A percentile compares a stretch with the other conserved stretches of the same genome.
Conservation (phyloP, 1,140 invertebrate genomes). For the Leptopilina boulardi region DNA sequence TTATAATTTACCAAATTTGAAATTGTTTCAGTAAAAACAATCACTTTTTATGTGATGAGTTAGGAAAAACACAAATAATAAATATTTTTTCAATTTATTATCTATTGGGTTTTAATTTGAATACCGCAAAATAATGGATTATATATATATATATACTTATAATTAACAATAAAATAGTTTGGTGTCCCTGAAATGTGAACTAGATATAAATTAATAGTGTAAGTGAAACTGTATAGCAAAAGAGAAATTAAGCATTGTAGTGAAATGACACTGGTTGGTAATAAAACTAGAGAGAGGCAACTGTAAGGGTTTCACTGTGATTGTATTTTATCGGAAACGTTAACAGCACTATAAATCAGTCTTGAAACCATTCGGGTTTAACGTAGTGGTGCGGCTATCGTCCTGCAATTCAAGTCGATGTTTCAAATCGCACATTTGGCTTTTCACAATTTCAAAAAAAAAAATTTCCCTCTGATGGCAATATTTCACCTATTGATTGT, state of each 20-base stretch:
- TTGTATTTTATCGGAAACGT: slow-evolving; percentile 74
- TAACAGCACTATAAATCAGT: slow-evolving; percentile 74
- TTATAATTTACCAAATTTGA: too few species aligned
- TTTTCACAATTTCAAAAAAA: slow-evolving; percentile 41
- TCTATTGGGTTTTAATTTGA: too few species aligned
- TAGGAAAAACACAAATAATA: too few species aligned
- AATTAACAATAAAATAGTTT: background rate
- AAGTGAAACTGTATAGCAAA: slow-evolving; percentile 44
- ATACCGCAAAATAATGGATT: too few species aligned
- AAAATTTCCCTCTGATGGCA: slow-evolving; percentile 35
- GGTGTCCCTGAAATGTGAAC: background rate
- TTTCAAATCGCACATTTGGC: slow-evolving; percentile 51
- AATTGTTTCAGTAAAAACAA: too few species aligned
- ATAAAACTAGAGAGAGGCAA: slow-evolving; percentile 63
- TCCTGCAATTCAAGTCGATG: slow-evolving; percentile 64
- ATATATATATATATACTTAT: too few species aligned
- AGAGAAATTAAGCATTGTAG: slow-evolving; percentile 58
- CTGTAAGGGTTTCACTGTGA: slow-evolving; percentile 47
- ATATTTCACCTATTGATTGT: background rate
- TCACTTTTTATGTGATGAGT: too few species aligned
- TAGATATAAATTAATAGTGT: background rate
- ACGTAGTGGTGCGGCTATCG: slow-evolving; percentile 60
- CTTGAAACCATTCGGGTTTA: slow-evolving; percentile 64
- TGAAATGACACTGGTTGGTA: slow-evolving; percentile 61
- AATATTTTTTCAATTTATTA: too few species aligned